Evolutionary conservation across 2,888 invertebrate species (phyloP).

Genomic region (Hemistola chrysoprasaria): DNA sequence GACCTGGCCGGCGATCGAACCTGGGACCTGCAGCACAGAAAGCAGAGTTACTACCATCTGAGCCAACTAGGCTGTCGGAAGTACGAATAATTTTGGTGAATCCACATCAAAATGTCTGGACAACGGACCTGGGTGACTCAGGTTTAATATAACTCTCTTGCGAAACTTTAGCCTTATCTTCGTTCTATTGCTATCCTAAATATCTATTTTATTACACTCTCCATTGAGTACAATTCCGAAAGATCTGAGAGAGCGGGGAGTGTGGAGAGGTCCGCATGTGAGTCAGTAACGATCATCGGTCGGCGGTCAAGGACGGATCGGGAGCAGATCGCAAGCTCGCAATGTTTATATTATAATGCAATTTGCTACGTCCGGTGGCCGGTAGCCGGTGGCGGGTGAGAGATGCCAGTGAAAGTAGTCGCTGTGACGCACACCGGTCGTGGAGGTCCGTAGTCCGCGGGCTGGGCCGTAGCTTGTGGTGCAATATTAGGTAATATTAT

Average conservation of each 20-base stretch:
- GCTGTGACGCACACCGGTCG: conserved; percentile 12
- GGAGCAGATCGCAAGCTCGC: conserved; percentile 1
- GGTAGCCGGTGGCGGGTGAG: not conserved
- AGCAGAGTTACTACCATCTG: no score
- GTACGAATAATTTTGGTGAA: no score
- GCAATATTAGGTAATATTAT: conserved; percentile 18
- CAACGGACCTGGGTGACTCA: no score
- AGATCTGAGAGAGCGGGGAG: not conserved
- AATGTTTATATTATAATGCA: not conserved
- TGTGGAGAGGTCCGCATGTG: not conserved
- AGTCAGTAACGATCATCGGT: no score
- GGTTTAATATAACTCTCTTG: no score
- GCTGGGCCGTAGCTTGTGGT: no score
- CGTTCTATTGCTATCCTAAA: no score
- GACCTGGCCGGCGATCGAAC: no score
- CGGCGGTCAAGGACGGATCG: conserved; percentile 13
- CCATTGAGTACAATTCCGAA: not conserved
- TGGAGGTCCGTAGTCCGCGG: conserved; percentile 2
- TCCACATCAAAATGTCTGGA: no score
- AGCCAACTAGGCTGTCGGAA: no score
- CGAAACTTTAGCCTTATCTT: conserved; percentile 7
- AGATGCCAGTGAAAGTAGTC: conserved; percentile 20
- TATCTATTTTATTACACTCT: not conserved
- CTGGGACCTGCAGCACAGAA: no score
- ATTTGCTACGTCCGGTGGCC: not conserved